Conservation (phyloP, 1,140 invertebrate species). For the Leptopilina clavipes region DNA sequence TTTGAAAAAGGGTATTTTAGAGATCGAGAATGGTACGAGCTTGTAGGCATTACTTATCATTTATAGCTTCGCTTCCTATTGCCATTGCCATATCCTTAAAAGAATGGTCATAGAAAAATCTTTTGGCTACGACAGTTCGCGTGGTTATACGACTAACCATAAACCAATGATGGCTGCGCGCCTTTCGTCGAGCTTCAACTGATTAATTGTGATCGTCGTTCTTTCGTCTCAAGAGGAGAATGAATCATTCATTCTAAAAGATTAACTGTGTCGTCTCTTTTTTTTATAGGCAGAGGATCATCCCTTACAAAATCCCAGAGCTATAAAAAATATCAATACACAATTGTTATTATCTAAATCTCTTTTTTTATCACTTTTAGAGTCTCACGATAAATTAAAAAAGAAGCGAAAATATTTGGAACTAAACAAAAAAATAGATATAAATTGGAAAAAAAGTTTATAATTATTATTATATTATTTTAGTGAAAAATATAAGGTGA, state of each 20-base stretch:
- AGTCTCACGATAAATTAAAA: no score
- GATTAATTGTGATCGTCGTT: slow-evolving; percentile 16
- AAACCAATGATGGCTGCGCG: slow-evolving; percentile 21
- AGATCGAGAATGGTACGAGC: background rate
- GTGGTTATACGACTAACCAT: slow-evolving; percentile 3
- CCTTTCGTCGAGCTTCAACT: background rate
- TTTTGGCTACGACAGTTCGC: background rate
- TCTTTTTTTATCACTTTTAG: no score
- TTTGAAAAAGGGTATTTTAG: background rate
- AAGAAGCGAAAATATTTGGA: no score
- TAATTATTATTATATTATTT: no score
- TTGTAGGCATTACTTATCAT: slow-evolving; percentile 19
- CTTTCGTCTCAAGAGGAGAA: background rate
- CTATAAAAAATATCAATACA: background rate
- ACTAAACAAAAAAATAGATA: no score
- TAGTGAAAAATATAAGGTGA: no score
- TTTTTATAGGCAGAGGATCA: background rate
- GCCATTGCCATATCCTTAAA: background rate
- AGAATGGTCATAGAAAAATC: slow-evolving; percentile 5
- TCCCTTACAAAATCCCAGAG: background rate
- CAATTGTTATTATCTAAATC: background rate
- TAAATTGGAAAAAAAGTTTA: no score
- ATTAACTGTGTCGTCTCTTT: background rate
- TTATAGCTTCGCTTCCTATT: slow-evolving; percentile 9
- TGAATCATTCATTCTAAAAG: background rate